Conservation (phyloP, 1,140 invertebrate species). For the Atta colombica region DNA sequence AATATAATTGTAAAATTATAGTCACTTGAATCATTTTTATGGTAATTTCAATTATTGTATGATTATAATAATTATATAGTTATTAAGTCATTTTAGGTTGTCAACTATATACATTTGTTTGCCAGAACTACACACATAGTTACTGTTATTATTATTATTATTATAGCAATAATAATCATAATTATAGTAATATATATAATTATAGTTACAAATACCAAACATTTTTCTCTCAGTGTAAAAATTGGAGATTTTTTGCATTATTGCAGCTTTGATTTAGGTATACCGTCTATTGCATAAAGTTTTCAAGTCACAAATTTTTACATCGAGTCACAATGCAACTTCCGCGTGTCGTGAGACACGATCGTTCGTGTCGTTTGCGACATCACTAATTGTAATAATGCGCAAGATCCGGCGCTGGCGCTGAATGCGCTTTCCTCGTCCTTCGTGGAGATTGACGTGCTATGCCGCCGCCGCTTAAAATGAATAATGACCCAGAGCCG, state of each 20-base stretch:
- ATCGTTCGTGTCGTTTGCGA: slow-evolving; percentile 14
- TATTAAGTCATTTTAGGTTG: too few species aligned
- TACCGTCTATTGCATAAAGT: not conserved
- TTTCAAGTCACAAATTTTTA: not conserved
- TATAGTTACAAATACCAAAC: too few species aligned
- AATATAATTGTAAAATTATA: too few species aligned
- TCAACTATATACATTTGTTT: too few species aligned
- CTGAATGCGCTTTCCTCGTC: slow-evolving; percentile 32
- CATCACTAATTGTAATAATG: slow-evolving; percentile 35
- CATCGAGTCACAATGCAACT: slow-evolving; percentile 2
- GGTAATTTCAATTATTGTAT: too few species aligned
- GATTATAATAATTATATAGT: too few species aligned
- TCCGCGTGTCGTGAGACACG: not conserved
- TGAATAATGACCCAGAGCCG: slow-evolving; percentile 39
- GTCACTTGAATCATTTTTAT: too few species aligned
- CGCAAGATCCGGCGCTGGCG: slow-evolving; percentile 36
- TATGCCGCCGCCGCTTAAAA: slow-evolving; percentile 21
- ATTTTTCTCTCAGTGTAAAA: too few species aligned
- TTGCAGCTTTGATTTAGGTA: not conserved
- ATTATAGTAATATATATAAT: too few species aligned
- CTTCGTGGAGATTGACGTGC: not conserved
- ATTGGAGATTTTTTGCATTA: not conserved
- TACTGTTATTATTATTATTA: too few species aligned
- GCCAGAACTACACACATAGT: too few species aligned
- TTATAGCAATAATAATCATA: too few species aligned